A percentile compares a stretch with the other conserved stretches of the same genome.
Conservation (phyloP, 2,888 invertebrate genomes). For the Thereva nobilitata region DNA sequence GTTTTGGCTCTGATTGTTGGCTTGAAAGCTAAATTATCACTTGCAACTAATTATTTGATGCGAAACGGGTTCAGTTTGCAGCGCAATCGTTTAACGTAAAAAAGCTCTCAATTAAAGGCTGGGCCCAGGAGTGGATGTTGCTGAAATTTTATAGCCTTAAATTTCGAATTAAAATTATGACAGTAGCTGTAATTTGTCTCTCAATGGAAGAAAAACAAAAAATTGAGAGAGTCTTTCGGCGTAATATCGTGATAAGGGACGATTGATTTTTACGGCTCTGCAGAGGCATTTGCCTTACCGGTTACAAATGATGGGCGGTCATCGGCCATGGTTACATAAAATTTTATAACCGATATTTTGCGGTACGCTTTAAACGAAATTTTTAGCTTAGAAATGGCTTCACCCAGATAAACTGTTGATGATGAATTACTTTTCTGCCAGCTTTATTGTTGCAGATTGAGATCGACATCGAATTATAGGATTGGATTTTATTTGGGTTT, state of each 20-base stretch:
- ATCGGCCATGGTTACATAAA: constrained; percentile 22
- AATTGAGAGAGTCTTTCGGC: neutral
- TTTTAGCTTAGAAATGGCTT: neutral
- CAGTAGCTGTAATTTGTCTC: constrained; percentile 31
- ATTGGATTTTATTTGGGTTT: too few species aligned
- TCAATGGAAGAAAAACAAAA: constrained; percentile 6
- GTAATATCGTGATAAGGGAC: constrained; percentile 32
- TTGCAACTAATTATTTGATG: constrained; percentile 33
- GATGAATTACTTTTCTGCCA: too few species aligned
- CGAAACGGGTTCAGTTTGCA: constrained; percentile 30
- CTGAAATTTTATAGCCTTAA: constrained; percentile 30
- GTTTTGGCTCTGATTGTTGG: constrained; percentile 20
- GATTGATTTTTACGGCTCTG: constrained; percentile 27
- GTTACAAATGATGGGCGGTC: constrained; percentile 15
- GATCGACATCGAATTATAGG: too few species aligned
- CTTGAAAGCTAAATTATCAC: constrained; percentile 34
- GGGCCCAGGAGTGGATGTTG: neutral
- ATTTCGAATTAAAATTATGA: constrained; percentile 33
- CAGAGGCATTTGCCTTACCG: constrained; percentile 19
- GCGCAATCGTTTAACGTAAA: constrained; percentile 26
- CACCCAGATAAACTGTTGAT: too few species aligned
- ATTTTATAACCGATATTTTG: constrained; percentile 22
- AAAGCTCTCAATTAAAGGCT: constrained; percentile 29
- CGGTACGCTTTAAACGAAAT: neutral
- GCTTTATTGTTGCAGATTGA: too few species aligned